Percentiles rank a stretch among this genome's conserved stretches.
Evolutionary conservation across 2,888 invertebrate species (phyloP).

Genomic region (Oxytorus armatus): DNA sequence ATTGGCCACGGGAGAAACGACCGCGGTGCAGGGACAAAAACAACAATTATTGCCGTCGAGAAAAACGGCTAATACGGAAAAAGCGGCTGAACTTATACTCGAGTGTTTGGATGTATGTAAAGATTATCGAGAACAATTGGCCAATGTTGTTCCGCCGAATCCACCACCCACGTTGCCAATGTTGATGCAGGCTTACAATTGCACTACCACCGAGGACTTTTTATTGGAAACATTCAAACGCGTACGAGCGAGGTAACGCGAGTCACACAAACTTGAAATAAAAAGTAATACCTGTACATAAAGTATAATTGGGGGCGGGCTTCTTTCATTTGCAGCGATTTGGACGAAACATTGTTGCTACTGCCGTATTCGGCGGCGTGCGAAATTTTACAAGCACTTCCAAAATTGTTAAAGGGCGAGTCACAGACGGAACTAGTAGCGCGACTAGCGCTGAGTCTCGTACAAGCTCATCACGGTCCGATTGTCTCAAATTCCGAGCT

Average conservation of each 20-base stretch:
- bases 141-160: conserved; percentile 85
- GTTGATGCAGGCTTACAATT: conserved; percentile 93
- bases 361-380: conserved; percentile 93
- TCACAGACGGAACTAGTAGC: conserved; percentile 91
- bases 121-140: conserved; percentile 87
- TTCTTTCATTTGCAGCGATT: conserved; percentile 88
- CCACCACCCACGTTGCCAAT: conserved; percentile 89
- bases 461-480: conserved; percentile 92
- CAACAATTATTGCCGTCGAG: conserved; percentile 93
- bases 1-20: conserved; percentile 90
- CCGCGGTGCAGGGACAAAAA: conserved; percentile 89
- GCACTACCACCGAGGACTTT: conserved; percentile 91
- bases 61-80: conserved; percentile 94
- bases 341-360: conserved; percentile 95
- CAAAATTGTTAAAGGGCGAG: conserved; percentile 88
- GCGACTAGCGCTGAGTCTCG: conserved; percentile 91
- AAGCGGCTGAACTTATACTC: conserved; percentile 95
- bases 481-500: conserved; percentile 90
- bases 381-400: conserved; percentile 90
- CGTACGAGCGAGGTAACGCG: conserved; percentile 92
- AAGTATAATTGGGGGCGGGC: too few species aligned
- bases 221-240: conserved; percentile 91
- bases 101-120: conserved; percentile 94
- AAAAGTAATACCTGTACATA: too few species aligned
- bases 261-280: conserved; percentile 25